Conservation (phyloP, 2,888 invertebrate species). For the Leptura quadrifasciata region DNA sequence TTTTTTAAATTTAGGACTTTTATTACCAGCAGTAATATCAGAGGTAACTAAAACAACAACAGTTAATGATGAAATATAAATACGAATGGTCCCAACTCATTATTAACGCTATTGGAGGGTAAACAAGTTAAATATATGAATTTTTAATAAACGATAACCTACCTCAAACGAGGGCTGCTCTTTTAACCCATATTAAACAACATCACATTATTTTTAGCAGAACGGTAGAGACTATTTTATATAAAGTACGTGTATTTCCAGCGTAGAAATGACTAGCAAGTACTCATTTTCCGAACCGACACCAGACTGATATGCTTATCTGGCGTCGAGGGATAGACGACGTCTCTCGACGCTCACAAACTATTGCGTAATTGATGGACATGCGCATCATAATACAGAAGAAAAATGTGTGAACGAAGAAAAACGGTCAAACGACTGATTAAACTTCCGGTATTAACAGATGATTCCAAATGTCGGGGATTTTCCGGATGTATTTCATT, state of each 20-base stretch:
- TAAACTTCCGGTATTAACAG: constrained; percentile 19
- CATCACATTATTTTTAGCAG: constrained; percentile 30
- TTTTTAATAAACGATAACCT: not conserved
- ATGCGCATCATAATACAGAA: constrained; percentile 42
- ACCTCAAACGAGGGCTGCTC: constrained; percentile 24
- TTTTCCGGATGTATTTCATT: not conserved
- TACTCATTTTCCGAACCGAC: constrained; percentile 40
- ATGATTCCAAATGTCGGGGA: constrained; percentile 4
- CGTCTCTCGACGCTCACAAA: constrained; percentile 46
- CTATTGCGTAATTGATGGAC: constrained; percentile 50
- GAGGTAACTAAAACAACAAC: too few species aligned
- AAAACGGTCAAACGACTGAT: constrained; percentile 23
- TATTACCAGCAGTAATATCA: too few species aligned
- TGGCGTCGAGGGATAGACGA: constrained; percentile 48
- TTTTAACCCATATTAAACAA: constrained; percentile 15
- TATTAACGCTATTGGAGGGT: too few species aligned
- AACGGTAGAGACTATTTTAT: not conserved
- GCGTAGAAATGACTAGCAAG: constrained; percentile 8
- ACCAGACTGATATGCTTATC: constrained; percentile 54
- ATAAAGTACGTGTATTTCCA: constrained; percentile 10
- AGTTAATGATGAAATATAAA: too few species aligned
- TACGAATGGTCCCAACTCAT: too few species aligned
- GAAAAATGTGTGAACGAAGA: constrained; percentile 34
- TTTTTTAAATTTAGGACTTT: too few species aligned
- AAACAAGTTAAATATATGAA: too few species aligned